phyloP scores from a whole-genome alignment of 2,888 invertebrate species.

The Agrotis exclamationis region DNA sequence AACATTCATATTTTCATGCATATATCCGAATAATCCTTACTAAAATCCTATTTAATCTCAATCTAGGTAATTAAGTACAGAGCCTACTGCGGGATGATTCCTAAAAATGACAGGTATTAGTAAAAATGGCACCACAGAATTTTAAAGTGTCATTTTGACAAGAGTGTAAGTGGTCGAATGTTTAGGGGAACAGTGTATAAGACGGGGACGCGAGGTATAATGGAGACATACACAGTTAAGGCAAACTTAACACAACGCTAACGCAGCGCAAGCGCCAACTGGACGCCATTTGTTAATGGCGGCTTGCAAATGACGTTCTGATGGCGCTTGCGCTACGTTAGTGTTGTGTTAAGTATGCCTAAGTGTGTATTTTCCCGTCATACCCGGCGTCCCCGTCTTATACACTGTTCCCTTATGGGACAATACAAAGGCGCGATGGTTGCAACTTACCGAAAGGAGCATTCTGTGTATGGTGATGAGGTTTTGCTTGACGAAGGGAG shows the following conservation, averaged over 20 bases:
- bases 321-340: too few species aligned
- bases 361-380: too few species aligned
- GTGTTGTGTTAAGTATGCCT: too few species aligned
- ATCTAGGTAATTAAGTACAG: conserved; percentile 38
- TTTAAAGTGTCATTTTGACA: conserved; percentile 16
- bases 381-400: too few species aligned
- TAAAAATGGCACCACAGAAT: conserved; percentile 15
- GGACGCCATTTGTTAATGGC: too few species aligned
- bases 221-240: too few species aligned
- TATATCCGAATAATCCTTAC: background rate
- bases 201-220: too few species aligned
- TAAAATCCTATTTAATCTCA: background rate
- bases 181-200: too few species aligned
- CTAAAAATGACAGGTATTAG: conserved; percentile 21
- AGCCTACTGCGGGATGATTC: conserved; percentile 19
- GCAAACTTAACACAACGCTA: too few species aligned
- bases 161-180: background rate
- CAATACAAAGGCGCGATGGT: background rate
- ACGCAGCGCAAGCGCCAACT: too few species aligned
- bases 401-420: background rate
- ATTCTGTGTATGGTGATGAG: conserved; percentile 79
- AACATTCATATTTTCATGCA: conserved; percentile 26
- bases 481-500: conserved; percentile 92
- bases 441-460: conserved; percentile 77
- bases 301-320: too few species aligned